Evolutionary conservation across 2,888 invertebrate species (phyloP).

Genomic region (Petrolisthes cinctipes): DNA sequence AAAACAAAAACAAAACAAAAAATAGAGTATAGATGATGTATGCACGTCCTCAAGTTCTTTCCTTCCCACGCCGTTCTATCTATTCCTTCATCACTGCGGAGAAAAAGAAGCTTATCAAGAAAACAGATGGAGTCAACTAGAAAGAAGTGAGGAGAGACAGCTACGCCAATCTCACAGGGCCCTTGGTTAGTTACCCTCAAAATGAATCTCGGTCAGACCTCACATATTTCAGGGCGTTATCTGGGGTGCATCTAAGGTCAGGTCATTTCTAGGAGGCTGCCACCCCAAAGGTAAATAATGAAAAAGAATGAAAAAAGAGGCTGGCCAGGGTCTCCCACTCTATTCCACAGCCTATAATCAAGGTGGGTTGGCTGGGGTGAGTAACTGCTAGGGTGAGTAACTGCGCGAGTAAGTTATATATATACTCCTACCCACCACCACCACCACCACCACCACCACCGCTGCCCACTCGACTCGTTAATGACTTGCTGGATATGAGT

Average conservation of each 20-base stretch:
- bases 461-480: slow-evolving; percentile 17
- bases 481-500: slow-evolving; percentile 24
- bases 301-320: background rate
- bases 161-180: background rate
- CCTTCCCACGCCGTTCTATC: background rate
- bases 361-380: slow-evolving; percentile 21
- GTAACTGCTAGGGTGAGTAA: slow-evolving; percentile 33
- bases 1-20: too few species aligned
- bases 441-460: slow-evolving; percentile 6
- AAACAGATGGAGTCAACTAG: background rate
- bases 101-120: background rate
- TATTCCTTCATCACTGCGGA: background rate
- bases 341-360: slow-evolving; percentile 53
- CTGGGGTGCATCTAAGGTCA: slow-evolving; percentile 42
- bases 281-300: slow-evolving; percentile 34
- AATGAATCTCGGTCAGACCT: background rate
- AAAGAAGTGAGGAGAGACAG: background rate
- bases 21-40: too few species aligned
- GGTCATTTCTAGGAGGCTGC: slow-evolving; percentile 28
- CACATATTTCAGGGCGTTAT: slow-evolving; percentile 40
- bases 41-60: too few species aligned
- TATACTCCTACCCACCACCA: background rate
- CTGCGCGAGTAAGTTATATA: background rate
- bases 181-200: background rate
- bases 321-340: background rate